phyloP scores from a whole-genome alignment of 35 echinoderm and acorn worm species.

The Patiria miniata region DNA sequence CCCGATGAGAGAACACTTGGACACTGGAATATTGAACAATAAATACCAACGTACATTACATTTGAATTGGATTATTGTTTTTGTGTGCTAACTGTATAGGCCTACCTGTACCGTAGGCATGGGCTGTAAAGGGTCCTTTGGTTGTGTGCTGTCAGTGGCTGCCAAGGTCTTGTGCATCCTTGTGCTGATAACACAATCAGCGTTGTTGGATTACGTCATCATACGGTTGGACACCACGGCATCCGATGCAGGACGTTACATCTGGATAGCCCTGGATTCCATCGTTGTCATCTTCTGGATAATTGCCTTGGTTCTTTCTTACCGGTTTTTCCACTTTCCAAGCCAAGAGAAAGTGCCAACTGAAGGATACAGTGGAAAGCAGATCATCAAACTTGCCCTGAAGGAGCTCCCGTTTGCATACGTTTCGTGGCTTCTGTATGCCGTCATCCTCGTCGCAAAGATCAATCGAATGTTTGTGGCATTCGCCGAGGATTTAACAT shows the following conservation, averaged over 20 bases:
- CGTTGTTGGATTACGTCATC: constrained; percentile 56
- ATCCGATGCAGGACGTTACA: constrained; percentile 7
- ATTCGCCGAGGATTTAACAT: constrained; percentile 1
- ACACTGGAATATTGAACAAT: too few relatives aligned
- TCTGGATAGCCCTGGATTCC: constrained; percentile 35
- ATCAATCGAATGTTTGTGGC: constrained; percentile 65
- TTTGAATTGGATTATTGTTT: too few relatives aligned
- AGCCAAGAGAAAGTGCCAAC: neutral
- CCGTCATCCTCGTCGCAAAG: constrained; percentile 61
- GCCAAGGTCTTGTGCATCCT: constrained; percentile 69
- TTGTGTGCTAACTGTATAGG: too few relatives aligned
- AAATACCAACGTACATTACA: too few relatives aligned
- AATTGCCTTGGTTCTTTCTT: neutral
- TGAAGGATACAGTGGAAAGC: neutral
- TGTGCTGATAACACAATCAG: constrained; percentile 52
- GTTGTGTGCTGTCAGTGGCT: constrained; percentile 5
- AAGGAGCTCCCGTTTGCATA: constrained; percentile 72
- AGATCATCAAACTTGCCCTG: neutral
- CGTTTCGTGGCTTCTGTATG: constrained; percentile 71
- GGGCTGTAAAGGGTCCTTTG: neutral
- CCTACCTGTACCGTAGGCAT: neutral
- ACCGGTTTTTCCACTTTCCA: neutral
- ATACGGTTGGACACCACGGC: constrained; percentile 42
- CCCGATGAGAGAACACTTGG: too few relatives aligned
- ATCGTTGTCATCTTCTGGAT: constrained; percentile 45